phyloP scores from a whole-genome alignment of 2,797 vertebrate genomes.

The Lacerta agilis region DNA sequence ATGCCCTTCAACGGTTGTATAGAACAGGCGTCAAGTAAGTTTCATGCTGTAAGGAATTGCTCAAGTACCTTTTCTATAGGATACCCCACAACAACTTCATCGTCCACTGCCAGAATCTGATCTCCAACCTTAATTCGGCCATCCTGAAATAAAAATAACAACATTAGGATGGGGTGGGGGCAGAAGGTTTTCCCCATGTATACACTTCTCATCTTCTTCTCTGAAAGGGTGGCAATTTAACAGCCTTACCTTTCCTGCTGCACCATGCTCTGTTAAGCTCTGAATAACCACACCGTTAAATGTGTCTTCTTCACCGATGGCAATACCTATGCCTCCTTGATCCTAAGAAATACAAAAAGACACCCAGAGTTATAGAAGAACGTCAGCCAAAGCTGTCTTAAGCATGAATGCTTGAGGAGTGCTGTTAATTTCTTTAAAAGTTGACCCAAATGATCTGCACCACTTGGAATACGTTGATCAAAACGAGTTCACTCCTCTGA shows the following conservation, averaged over 20 bases:
- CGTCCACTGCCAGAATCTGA: slow-evolving; percentile 85
- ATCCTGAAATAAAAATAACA: slow-evolving; percentile 78
- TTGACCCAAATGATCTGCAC: background rate
- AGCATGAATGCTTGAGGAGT: background rate
- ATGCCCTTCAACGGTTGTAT: background rate
- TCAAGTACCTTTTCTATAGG: slow-evolving; percentile 85
- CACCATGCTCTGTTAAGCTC: slow-evolving; percentile 84
- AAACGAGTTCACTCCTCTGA: background rate
- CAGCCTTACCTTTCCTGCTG: slow-evolving; percentile 79
- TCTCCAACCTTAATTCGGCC: slow-evolving; percentile 85
- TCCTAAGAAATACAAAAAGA: slow-evolving; percentile 78
- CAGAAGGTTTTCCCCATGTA: background rate
- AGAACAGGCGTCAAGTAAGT: background rate
- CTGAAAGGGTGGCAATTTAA: background rate
- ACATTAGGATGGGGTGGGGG: background rate
- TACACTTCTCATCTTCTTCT: background rate
- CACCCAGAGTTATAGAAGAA: slow-evolving; percentile 11
- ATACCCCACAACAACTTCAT: slow-evolving; percentile 84
- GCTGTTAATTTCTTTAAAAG: background rate
- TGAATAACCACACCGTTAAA: slow-evolving; percentile 81
- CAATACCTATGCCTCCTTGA: slow-evolving; percentile 85
- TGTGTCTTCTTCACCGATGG: slow-evolving; percentile 86
- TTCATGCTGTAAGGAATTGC: slow-evolving; percentile 24
- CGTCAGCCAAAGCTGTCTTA: background rate
- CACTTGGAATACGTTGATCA: background rate